phyloP scores from a whole-genome alignment of 1,140 invertebrate species.

The Cherax destructor region DNA sequence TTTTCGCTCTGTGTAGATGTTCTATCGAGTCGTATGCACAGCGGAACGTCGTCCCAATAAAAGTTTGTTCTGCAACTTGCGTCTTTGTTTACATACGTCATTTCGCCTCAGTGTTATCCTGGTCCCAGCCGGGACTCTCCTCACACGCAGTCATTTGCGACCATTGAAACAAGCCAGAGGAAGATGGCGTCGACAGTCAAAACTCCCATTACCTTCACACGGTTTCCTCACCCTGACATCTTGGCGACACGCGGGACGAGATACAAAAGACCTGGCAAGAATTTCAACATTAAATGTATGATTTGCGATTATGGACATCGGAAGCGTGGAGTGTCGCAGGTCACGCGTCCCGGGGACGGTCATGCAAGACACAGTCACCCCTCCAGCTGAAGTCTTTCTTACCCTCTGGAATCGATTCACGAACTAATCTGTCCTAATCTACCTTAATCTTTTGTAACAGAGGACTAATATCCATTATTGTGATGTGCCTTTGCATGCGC shows the following conservation, averaged over 20 bases:
- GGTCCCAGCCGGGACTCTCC: no score
- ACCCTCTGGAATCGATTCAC: slow-evolving; percentile 14
- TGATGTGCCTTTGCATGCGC: slow-evolving; percentile 3
- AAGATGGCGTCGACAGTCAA: neutral
- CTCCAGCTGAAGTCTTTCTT: neutral
- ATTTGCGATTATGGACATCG: slow-evolving; percentile 7
- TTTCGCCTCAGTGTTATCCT: no score
- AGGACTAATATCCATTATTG: slow-evolving; percentile 28
- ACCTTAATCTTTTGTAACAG: slow-evolving; percentile 10
- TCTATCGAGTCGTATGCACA: no score
- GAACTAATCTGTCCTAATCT: slow-evolving; percentile 25
- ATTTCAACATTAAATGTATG: slow-evolving; percentile 8
- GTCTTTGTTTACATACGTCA: no score
- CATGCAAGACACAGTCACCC: neutral
- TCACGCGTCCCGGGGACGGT: neutral
- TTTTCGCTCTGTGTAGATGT: no score
- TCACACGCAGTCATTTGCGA: no score
- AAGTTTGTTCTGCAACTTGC: no score
- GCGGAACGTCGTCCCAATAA: no score
- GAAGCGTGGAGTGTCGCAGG: neutral
- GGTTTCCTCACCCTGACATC: neutral
- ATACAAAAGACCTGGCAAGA: slow-evolving; percentile 5
- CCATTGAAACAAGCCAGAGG: neutral
- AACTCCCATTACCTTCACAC: neutral
- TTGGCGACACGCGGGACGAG: neutral